phyloP scores from a whole-genome alignment of 1,140 invertebrate species.

The Trichoplusia ni region DNA sequence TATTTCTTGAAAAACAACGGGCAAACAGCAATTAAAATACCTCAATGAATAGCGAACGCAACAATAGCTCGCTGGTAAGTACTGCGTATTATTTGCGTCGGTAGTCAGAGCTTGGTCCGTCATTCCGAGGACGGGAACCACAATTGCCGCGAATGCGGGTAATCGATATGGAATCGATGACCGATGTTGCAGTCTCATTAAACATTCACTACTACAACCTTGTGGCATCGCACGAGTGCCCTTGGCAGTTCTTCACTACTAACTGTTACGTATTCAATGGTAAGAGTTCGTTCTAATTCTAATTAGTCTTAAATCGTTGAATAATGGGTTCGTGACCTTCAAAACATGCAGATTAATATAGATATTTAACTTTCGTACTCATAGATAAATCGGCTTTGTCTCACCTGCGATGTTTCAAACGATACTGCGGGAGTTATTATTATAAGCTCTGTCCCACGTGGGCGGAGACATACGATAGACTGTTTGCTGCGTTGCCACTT shows the following conservation, averaged over 20 bases:
- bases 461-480: slow-evolving; percentile 17
- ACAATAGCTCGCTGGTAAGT: slow-evolving; percentile 10
- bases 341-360: not conserved
- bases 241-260: not conserved
- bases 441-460: slow-evolving; percentile 3
- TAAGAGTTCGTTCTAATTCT: too few relatives aligned
- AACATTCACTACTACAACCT: slow-evolving; percentile 19
- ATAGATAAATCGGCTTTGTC: not conserved
- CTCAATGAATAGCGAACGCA: slow-evolving; percentile 9
- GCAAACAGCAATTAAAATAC: not conserved
- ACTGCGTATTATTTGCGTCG: not conserved
- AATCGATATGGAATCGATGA: slow-evolving; percentile 33
- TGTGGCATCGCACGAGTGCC: not conserved
- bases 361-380: slow-evolving; percentile 1
- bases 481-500: not conserved
- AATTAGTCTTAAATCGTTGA: too few relatives aligned
- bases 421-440: slow-evolving; percentile 6
- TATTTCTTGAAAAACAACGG: not conserved
- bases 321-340: not conserved
- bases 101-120: not conserved
- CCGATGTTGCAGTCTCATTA: slow-evolving; percentile 20
- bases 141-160: slow-evolving; percentile 18
- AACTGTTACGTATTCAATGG: not conserved
- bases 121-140: slow-evolving; percentile 20
- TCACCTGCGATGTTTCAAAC: slow-evolving; percentile 11